Evolutionary conservation across 2,797 vertebrate genomes (phyloP).

Genomic region (Cossypha niveicapilla): DNA sequence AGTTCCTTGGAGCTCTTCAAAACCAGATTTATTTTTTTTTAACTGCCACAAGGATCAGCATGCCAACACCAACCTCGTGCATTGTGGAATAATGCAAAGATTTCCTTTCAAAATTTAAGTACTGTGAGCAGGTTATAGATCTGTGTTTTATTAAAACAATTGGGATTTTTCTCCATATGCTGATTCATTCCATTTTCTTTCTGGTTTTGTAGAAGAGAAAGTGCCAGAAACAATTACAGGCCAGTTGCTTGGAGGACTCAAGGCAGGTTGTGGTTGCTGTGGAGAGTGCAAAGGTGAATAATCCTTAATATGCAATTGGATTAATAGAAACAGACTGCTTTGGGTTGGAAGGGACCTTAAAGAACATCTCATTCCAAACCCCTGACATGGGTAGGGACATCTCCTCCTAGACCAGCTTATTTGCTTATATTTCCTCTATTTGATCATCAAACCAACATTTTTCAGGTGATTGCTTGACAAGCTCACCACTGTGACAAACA

Average conservation of each 20-base stretch:
- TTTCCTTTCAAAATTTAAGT: background rate
- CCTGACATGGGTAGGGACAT: rapidly evolving
- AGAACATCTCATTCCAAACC: background rate
- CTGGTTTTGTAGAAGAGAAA: background rate
- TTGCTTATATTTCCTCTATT: background rate
- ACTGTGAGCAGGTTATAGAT: background rate
- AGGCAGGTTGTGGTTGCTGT: background rate
- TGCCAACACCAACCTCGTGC: rapidly evolving
- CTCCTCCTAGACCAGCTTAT: background rate
- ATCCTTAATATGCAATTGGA: background rate
- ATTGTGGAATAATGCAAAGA: background rate
- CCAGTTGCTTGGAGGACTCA: background rate
- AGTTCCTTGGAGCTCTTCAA: background rate
- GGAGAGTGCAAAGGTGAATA: background rate
- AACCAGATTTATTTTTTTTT: background rate
- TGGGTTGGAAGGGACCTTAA: background rate
- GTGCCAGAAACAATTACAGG: background rate
- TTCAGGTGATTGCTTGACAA: background rate
- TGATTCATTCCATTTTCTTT: background rate
- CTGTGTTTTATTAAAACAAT: background rate
- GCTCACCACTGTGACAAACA: background rate
- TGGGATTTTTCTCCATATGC: background rate
- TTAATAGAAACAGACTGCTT: too few species aligned
- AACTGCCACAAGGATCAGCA: background rate
- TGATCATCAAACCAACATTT: background rate